Percentiles rank a stretch among this genome's conserved stretches.
Conservation (phyloP, 2,113 vertebrate species). For the Apaloderma vittatum region DNA sequence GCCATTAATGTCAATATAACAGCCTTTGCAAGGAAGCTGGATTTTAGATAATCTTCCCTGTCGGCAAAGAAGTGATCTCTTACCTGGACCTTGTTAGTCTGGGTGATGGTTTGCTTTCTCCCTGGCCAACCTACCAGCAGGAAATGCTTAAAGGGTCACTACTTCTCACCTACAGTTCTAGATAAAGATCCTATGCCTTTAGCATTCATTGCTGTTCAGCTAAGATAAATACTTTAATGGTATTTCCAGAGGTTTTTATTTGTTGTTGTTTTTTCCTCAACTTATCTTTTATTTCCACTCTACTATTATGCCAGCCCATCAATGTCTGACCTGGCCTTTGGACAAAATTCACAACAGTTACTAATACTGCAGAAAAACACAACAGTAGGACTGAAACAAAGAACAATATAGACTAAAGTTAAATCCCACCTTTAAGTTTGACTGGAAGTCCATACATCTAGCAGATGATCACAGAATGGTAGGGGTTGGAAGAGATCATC, state of each 20-base stretch:
- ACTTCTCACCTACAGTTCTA: not conserved
- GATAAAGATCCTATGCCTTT: not conserved
- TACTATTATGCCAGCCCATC: not conserved
- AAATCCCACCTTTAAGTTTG: not conserved
- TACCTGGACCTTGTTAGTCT: not conserved
- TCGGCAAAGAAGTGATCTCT: not conserved
- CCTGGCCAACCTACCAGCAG: not conserved
- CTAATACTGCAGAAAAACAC: not conserved
- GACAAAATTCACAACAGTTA: not conserved
- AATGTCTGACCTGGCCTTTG: not conserved
- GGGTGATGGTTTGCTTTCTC: not conserved
- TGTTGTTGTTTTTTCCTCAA: not conserved
- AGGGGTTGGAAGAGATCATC: too few relatives aligned
- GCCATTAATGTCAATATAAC: not conserved
- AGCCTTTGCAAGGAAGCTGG: not conserved
- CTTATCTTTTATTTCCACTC: not conserved
- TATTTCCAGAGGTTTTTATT: not conserved
- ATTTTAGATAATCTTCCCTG: not conserved
- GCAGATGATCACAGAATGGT: not conserved
- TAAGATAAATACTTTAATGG: not conserved
- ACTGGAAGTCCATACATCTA: not conserved
- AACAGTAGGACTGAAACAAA: not conserved
- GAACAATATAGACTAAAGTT: not conserved
- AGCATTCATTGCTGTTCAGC: not conserved
- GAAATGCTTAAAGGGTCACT: not conserved